A percentile compares a stretch with the other conserved stretches of the same genome.
Evolutionary conservation across 2,888 invertebrate genomes (phyloP).

Genomic region (Temnothorax ravouxi): DNA sequence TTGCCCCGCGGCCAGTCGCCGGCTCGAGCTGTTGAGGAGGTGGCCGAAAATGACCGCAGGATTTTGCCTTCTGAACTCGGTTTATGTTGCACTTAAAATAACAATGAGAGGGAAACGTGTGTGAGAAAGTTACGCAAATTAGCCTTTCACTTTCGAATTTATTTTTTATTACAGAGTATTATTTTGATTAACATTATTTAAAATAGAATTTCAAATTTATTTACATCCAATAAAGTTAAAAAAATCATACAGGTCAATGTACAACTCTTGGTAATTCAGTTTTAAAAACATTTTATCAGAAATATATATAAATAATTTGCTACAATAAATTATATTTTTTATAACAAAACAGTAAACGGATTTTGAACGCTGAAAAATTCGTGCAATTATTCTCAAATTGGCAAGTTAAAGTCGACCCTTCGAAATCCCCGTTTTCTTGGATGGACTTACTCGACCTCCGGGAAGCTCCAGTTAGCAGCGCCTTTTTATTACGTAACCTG

Average conservation of each 20-base stretch:
- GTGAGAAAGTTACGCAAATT: conserved; percentile 14
- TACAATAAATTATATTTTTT: background rate
- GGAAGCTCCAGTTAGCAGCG: conserved; percentile 77
- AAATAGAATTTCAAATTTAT: background rate
- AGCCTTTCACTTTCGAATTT: background rate
- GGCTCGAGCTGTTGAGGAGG: conserved; percentile 23
- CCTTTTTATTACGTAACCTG: conserved; percentile 78
- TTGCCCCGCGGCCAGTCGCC: conserved; percentile 34
- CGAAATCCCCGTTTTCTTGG: conserved; percentile 31
- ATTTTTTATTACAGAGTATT: background rate
- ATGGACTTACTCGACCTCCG: conserved; percentile 62
- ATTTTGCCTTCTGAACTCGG: conserved; percentile 19
- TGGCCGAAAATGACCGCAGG: conserved; percentile 59
- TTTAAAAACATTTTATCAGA: background rate
- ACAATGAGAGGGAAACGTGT: background rate
- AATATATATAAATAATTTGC: background rate
- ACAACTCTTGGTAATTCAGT: background rate
- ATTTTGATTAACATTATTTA: background rate
- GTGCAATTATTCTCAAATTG: conserved; percentile 45
- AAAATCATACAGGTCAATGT: background rate
- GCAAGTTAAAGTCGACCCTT: conserved; percentile 27
- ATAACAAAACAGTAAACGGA: background rate
- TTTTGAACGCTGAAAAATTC: conserved; percentile 20
- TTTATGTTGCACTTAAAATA: conserved; percentile 10
- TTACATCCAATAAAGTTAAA: background rate